Conservation (phyloP, 1,140 invertebrate genomes). For the Drepana arcuata region DNA sequence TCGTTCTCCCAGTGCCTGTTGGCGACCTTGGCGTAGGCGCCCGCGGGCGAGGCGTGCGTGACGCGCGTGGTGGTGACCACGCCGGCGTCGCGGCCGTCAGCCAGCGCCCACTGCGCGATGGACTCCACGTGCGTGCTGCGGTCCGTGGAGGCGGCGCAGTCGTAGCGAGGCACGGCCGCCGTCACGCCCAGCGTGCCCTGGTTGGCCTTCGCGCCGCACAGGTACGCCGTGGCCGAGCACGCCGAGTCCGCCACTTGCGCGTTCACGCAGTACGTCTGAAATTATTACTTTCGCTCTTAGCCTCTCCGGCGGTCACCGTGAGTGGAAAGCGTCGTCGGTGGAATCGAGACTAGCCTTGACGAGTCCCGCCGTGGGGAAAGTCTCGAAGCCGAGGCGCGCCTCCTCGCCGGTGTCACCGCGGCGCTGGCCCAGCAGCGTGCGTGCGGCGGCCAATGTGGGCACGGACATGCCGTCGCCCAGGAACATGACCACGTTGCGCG, state of each 20-base stretch:
- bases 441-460: too few relatives aligned
- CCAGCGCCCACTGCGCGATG: slow-evolving; percentile 81
- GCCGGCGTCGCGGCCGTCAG: slow-evolving; percentile 72
- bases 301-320: too few relatives aligned
- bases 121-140: slow-evolving; percentile 73
- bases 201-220: slow-evolving; percentile 87
- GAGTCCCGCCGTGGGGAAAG: too few relatives aligned
- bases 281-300: too few relatives aligned
- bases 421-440: too few relatives aligned
- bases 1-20: slow-evolving; percentile 88
- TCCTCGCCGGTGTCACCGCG: too few relatives aligned
- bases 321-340: too few relatives aligned
- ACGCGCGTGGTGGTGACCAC: slow-evolving; percentile 82
- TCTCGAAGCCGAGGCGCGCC: too few relatives aligned
- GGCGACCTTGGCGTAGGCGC: slow-evolving; percentile 83
- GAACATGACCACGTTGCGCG: too few relatives aligned
- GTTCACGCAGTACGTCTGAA: slow-evolving; percentile 87
- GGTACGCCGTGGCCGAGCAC: slow-evolving; percentile 83
- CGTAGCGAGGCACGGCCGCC: slow-evolving; percentile 72
- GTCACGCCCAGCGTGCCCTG: slow-evolving; percentile 82
- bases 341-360: too few relatives aligned
- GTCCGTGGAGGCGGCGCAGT: slow-evolving; percentile 73
- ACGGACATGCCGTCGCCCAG: too few relatives aligned
- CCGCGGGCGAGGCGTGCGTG: slow-evolving; percentile 83
- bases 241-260: slow-evolving; percentile 85